A percentile compares a stretch with the other conserved stretches of the same genome.
Evolutionary conservation across 2,888 invertebrate genomes (phyloP).

Genomic region (Ophion slaviceki): DNA sequence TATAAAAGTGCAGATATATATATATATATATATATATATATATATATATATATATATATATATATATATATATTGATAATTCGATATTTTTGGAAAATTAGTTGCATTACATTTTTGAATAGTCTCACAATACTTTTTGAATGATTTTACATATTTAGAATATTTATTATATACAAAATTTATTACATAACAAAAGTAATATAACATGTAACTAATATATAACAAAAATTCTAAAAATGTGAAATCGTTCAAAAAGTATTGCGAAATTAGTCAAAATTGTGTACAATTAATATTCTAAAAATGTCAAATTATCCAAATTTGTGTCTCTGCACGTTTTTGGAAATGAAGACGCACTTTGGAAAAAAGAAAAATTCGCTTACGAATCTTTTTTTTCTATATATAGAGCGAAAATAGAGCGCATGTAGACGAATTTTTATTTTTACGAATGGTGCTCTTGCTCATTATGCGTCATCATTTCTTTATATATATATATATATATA

Average conservation of each 20-base stretch:
- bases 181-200: too few species aligned
- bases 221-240: neutral
- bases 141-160: neutral
- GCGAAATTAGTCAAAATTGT: neutral
- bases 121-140: neutral
- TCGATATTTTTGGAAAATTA: neutral
- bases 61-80: too few species aligned
- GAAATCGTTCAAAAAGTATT: neutral
- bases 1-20: neutral
- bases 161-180: neutral
- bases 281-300: neutral
- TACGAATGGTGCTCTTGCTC: too few species aligned
- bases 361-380: neutral
- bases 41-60: too few species aligned
- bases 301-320: too few species aligned
- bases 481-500: too few species aligned
- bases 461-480: too few species aligned
- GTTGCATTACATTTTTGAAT: neutral
- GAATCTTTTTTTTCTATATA: too few species aligned
- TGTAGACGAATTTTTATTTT: too few species aligned
- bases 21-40: too few species aligned
- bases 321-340: neutral
- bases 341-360: neutral
- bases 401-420: too few species aligned
- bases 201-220: too few species aligned